phyloP scores from a whole-genome alignment of 2,888 invertebrate genomes.

The Neuroscelio doddi region DNA sequence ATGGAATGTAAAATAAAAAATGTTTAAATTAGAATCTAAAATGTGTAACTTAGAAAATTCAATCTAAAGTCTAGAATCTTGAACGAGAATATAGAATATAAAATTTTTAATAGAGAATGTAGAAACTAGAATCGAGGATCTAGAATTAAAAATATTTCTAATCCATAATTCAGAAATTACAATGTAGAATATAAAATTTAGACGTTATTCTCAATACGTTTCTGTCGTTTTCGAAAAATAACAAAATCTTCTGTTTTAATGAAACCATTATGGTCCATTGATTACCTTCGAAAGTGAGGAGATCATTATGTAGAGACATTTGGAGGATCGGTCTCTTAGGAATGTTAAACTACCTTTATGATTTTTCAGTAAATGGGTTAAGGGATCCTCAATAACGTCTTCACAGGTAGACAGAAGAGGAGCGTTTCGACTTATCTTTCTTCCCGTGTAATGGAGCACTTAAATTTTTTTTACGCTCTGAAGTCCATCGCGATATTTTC shows the following conservation, averaged over 20 bases:
- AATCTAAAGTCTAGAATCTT: no score
- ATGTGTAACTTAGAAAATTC: no score
- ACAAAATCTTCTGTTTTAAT: constrained; percentile 29
- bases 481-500: constrained; percentile 34
- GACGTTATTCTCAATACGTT: no score
- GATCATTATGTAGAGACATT: constrained; percentile 14
- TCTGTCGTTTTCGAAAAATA: constrained; percentile 26
- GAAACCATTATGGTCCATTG: constrained; percentile 24
- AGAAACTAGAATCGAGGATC: no score
- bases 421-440: constrained; percentile 26
- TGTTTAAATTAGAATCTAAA: no score
- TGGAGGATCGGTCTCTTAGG: neutral
- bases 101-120: no score
- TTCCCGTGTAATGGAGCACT: constrained; percentile 39
- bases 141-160: no score
- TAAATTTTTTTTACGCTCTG: constrained; percentile 33
- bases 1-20: no score
- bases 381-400: constrained; percentile 14
- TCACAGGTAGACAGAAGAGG: constrained; percentile 15
- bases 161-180: no score
- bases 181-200: no score
- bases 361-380: constrained; percentile 30
- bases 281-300: neutral
- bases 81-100: no score
- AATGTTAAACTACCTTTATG: constrained; percentile 5